phyloP scores from a whole-genome alignment of 1,140 invertebrate genomes.

The Drosophila novamexicana region DNA sequence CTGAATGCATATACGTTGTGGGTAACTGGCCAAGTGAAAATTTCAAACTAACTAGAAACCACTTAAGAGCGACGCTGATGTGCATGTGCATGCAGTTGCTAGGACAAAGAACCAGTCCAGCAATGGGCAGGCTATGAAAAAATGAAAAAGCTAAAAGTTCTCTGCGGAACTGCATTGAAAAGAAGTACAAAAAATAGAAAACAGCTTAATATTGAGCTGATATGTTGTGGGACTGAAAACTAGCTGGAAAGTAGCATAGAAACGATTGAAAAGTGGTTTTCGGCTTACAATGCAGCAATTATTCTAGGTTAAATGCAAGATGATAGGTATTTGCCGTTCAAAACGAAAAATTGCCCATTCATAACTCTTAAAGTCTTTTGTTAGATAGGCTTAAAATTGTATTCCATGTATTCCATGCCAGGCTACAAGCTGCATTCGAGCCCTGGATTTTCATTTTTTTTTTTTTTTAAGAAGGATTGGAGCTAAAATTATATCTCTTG shows the following conservation, averaged over 20 bases:
- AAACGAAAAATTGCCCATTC: neutral
- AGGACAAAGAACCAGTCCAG: conserved; percentile 35
- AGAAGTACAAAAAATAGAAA: conserved; percentile 5
- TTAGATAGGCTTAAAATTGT: too few species aligned
- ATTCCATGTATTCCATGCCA: too few species aligned
- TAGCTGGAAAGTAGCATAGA: neutral
- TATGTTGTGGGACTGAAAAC: conserved; percentile 10
- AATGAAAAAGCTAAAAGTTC: conserved; percentile 1
- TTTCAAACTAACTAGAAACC: conserved; percentile 79
- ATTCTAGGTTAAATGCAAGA: neutral
- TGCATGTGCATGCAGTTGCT: conserved; percentile 62
- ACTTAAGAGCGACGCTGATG: conserved; percentile 71
- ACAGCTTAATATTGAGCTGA: conserved; percentile 29
- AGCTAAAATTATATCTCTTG: too few species aligned
- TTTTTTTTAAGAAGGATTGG: too few species aligned
- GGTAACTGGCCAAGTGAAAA: conserved; percentile 66
- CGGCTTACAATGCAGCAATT: neutral
- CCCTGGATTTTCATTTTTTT: too few species aligned
- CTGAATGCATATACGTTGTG: conserved; percentile 16
- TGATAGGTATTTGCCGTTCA: too few species aligned
- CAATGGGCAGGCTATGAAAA: neutral
- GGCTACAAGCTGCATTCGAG: too few species aligned
- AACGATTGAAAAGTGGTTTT: conserved; percentile 3
- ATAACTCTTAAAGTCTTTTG: neutral
- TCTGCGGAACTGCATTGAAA: conserved; percentile 5